Base-by-base conservation (phyloP, 2,113 vertebrate genomes). In the Plecturocebus donacophilus region DNA sequence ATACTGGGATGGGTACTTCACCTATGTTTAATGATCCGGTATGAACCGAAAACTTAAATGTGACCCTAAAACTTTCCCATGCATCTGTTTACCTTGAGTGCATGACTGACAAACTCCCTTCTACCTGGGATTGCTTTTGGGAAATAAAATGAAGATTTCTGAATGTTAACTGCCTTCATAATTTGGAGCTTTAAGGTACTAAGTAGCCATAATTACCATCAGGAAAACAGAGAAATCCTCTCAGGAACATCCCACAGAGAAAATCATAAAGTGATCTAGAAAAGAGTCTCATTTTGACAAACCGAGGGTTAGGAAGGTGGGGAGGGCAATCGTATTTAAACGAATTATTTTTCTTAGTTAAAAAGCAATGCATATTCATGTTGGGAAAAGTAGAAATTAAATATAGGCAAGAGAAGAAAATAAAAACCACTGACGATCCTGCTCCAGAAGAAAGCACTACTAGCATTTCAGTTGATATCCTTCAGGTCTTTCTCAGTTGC, bases 61-160 rank as follows among this genome's bases (percentile, higher is more conserved):
- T 25, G 23, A 90, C 8, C 21, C 12, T 61, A 54, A 56, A 42
- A 35, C 25, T 68, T 45, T 30, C n/a, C 77, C 17, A 58, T 76
- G 20, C 2, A 21, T 35, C 47, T 90, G 42, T 19, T 64, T 45
- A 49, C 19, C 68, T 45, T 5, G 38, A 35, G 30, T 54, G 82
- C 38, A 30, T 6, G 17, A 93, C 56, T 47, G 77, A 40, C 12
- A 79, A n/a, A 1, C 6, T 8, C 21, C 2, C n/a, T 71, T 32
- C 17, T 25, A 42, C 45, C 21, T 30, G 47, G 12, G n/a, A 27
- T 19, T 27, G 11, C 35, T 49, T 90, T 38, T 93, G 49, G 95
- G 80, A 96, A 93, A 90, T 76, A 21, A 90, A 84, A 47, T 25
- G 71, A 82, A 70, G 19, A 35, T 23, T 86, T 79, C 70, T 91